phyloP scores from a whole-genome alignment of 1,140 invertebrate genomes.

The Drosophila arawakana region DNA sequence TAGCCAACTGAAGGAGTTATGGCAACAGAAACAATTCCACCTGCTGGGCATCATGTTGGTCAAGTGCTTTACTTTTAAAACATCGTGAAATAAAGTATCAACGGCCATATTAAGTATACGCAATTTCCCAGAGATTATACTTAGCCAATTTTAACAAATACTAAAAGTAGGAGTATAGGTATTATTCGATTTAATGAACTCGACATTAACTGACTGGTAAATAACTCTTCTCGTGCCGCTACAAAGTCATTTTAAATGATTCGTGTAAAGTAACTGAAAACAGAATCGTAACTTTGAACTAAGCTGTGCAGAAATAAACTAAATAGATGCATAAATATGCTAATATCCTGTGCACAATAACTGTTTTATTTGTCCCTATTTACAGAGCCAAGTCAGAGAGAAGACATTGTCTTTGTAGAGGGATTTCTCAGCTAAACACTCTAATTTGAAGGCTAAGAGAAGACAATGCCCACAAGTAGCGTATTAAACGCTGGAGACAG shows the following conservation, averaged over 20 bases:
- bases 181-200: slow-evolving; percentile 1
- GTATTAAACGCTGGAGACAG: slow-evolving; percentile 34
- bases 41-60: slow-evolving; percentile 66
- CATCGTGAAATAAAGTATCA: slow-evolving; percentile 67
- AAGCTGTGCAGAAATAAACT: not conserved
- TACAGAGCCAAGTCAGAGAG: not conserved
- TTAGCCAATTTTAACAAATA: not conserved
- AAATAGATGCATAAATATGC: slow-evolving; percentile 18
- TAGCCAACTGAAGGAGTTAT: slow-evolving; percentile 18
- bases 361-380: slow-evolving; percentile 1
- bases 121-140: slow-evolving; percentile 3
- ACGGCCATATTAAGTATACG: slow-evolving; percentile 4
- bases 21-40: slow-evolving; percentile 24
- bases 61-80: slow-evolving; percentile 64
- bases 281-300: slow-evolving; percentile 1
- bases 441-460: slow-evolving; percentile 28
- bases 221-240: not conserved
- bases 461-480: slow-evolving; percentile 57
- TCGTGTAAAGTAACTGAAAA: slow-evolving; percentile 5
- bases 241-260: not conserved
- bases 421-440: slow-evolving; percentile 13
- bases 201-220: not conserved
- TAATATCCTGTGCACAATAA: slow-evolving; percentile 9
- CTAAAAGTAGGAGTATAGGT: not conserved
- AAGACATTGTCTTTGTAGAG: not conserved